Conservation (phyloP, 2,888 invertebrate species). For the Cremastinae sp. region DNA sequence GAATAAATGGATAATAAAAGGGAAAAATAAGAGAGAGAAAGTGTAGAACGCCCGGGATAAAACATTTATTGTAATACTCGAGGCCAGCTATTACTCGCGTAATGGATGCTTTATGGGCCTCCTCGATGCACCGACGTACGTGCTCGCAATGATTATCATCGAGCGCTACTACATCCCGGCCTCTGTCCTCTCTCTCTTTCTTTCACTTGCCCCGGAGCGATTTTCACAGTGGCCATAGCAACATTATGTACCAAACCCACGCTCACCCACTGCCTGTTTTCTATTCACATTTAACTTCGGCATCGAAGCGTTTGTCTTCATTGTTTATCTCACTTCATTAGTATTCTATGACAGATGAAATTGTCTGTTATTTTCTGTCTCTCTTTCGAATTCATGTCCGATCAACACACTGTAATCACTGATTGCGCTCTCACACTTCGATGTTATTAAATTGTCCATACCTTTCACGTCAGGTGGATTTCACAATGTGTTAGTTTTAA, state of each 20-base stretch:
- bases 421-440: neutral
- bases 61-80: conserved; percentile 62
- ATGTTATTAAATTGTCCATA: neutral
- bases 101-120: conserved; percentile 62
- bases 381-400: conserved; percentile 36
- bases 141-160: conserved; percentile 63
- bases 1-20: conserved; percentile 36
- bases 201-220: conserved; percentile 34
- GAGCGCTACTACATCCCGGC: conserved; percentile 52
- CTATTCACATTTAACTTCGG: conserved; percentile 44
- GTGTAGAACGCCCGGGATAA: conserved; percentile 56
- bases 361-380: conserved; percentile 57
- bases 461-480: too few relatives aligned
- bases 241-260: conserved; percentile 54
- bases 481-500: too few relatives aligned
- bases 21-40: conserved; percentile 19
- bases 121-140: conserved; percentile 60
- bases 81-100: conserved; percentile 59
- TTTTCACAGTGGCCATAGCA: conserved; percentile 39
- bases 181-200: conserved; percentile 16
- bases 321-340: conserved; percentile 60
- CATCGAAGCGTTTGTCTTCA: conserved; percentile 55
- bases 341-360: conserved; percentile 60
- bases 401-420: conserved; percentile 35
- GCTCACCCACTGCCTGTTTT: conserved; percentile 56